Percentiles rank a stretch among this genome's conserved stretches.
Conservation (phyloP, 2,113 vertebrate species). For the Herpetotheres cachinnans region DNA sequence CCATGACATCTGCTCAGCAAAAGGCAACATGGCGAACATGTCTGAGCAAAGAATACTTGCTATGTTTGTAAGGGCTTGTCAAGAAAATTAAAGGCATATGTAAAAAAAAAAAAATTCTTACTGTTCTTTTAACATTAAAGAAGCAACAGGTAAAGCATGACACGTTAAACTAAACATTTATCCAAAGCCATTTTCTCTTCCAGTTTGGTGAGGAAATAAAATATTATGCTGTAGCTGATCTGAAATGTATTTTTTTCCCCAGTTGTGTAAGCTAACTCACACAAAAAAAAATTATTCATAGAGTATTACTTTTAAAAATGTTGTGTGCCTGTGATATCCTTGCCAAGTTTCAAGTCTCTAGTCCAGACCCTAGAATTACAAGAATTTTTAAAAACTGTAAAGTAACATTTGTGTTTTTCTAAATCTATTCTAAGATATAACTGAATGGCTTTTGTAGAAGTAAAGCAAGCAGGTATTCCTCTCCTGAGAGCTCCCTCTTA, state of each 20-base stretch:
- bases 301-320: not conserved
- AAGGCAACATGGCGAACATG: fast-evolving
- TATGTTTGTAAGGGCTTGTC: not conserved
- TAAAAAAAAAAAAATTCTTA: not conserved
- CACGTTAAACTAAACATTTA: not conserved
- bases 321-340: not conserved
- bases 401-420: not conserved
- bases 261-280: not conserved
- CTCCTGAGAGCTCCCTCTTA: not conserved
- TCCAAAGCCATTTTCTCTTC: not conserved
- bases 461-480: not conserved
- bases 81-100: not conserved
- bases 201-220: not conserved
- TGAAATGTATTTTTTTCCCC: not conserved
- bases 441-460: not conserved
- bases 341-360: not conserved
- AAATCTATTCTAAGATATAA: not conserved
- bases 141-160: not conserved
- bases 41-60: not conserved
- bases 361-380: not conserved
- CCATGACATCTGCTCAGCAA: not conserved
- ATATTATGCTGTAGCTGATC: not conserved
- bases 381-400: not conserved
- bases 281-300: not conserved
- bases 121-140: not conserved